These are phyloP conservation scores for Calonectris borealis DNA, from an alignment of 2,113 vertebrate species.

Conservation along the genomic window DNA sequence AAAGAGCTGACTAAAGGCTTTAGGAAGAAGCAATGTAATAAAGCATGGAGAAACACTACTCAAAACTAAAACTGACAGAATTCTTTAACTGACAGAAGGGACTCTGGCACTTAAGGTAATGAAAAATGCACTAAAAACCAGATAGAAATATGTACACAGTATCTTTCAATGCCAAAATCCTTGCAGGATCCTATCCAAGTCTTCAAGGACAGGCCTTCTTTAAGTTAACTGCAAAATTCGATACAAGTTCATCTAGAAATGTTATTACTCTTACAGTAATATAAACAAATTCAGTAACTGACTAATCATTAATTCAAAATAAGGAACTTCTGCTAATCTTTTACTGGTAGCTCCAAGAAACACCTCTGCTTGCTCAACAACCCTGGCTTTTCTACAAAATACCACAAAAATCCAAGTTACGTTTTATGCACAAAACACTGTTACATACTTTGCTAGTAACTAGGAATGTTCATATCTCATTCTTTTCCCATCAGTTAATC, in stretches of 20 bases:
- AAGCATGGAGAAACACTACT: not conserved
- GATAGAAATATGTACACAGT: not conserved
- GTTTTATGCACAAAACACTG: not conserved
- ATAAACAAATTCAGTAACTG: not conserved
- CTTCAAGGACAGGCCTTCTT: accelerated
- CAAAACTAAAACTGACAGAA: not conserved
- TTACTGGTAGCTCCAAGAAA: not conserved
- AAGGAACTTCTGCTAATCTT: not conserved
- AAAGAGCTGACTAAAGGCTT: not conserved
- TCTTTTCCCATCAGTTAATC: not conserved
- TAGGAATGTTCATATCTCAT: not conserved
- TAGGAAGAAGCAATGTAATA: not conserved
- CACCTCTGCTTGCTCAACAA: not conserved
- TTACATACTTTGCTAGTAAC: not conserved
- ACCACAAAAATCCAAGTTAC: not conserved
- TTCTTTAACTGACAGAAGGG: not conserved
- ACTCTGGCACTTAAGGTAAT: not conserved
- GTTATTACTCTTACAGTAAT: not conserved
- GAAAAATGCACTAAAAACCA: not conserved
- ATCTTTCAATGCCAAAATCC: not conserved
- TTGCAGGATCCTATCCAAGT: not conserved
- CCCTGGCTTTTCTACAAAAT: not conserved
- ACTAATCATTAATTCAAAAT: not conserved
- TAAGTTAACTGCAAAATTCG: not conserved
- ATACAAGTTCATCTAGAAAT: not conserved